Evolutionary conservation across 2,888 invertebrate species (phyloP).

Genomic region (Ypsolopha scabrella): DNA sequence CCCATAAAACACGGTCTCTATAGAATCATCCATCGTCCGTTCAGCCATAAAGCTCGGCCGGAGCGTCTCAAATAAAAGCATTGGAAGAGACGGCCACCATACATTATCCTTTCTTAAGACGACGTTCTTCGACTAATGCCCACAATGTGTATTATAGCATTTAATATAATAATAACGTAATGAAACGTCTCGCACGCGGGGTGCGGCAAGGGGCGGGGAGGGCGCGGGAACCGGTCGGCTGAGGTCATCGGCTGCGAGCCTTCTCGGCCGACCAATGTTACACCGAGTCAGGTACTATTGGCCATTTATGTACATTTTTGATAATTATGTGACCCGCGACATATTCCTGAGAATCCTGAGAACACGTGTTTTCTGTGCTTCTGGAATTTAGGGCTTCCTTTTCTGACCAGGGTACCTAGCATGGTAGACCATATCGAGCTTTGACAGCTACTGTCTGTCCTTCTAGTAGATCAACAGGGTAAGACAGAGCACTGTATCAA

Average conservation of each 20-base stretch:
- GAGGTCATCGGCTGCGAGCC: slow-evolving; percentile 17
- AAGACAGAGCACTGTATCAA: too few species aligned
- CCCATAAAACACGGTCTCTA: not conserved
- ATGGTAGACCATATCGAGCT: too few species aligned
- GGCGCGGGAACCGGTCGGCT: slow-evolving; percentile 57
- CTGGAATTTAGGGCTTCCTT: too few species aligned
- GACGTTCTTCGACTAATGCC: slow-evolving; percentile 47
- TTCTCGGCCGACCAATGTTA: not conserved
- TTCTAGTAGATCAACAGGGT: too few species aligned
- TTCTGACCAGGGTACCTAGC: too few species aligned
- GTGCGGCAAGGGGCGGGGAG: slow-evolving; percentile 23
- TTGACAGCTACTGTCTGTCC: too few species aligned
- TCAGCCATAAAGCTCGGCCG: not conserved
- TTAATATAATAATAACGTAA: slow-evolving; percentile 72
- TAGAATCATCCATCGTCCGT: slow-evolving; percentile 2
- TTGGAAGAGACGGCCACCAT: slow-evolving; percentile 28
- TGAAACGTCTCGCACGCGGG: slow-evolving; percentile 54
- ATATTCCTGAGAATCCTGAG: too few species aligned
- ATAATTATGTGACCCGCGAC: slow-evolving; percentile 7
- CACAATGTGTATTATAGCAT: slow-evolving; percentile 68
- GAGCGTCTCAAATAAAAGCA: slow-evolving; percentile 34
- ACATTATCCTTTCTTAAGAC: slow-evolving; percentile 51
- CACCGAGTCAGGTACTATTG: slow-evolving; percentile 11
- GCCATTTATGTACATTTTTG: slow-evolving; percentile 44
- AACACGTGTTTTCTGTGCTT: too few species aligned